Evolutionary conservation across 2,113 vertebrate genomes (phyloP).

Genomic region (Heterochromis multidens): DNA sequence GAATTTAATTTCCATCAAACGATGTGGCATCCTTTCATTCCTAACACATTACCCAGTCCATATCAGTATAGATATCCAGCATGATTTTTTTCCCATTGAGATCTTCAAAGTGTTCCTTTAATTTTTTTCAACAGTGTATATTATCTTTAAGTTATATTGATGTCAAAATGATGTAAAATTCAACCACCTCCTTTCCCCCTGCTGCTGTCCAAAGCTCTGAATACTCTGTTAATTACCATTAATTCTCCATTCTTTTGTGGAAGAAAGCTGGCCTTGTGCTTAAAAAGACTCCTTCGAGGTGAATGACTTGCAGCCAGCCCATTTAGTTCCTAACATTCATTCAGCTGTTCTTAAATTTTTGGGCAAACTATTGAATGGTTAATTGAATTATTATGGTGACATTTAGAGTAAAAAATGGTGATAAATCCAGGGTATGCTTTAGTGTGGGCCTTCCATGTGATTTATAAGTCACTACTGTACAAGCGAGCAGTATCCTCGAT

Average conservation of each 20-base stretch:
- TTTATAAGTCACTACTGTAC: neutral
- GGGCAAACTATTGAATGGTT: neutral
- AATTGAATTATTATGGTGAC: neutral
- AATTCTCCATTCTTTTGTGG: neutral
- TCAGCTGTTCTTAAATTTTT: accelerated
- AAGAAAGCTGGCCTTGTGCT: accelerated
- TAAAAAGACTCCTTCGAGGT: neutral
- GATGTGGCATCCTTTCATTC: no score
- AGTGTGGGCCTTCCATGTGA: accelerated
- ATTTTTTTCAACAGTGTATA: no score
- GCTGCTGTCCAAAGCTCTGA: neutral
- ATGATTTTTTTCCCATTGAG: no score
- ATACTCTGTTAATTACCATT: neutral
- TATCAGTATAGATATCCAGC: no score
- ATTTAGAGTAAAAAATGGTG: neutral
- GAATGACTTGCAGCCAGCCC: neutral
- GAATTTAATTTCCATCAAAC: no score
- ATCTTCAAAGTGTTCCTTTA: no score
- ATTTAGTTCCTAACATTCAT: neutral
- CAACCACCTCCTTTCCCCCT: neutral
- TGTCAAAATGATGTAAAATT: neutral
- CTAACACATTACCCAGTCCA: no score
- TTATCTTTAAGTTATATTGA: neutral
- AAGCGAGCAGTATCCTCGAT: neutral
- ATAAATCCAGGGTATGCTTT: neutral